Evolutionary conservation across 2,113 vertebrate genomes (phyloP).

Genomic region (Donacobius atricapilla): DNA sequence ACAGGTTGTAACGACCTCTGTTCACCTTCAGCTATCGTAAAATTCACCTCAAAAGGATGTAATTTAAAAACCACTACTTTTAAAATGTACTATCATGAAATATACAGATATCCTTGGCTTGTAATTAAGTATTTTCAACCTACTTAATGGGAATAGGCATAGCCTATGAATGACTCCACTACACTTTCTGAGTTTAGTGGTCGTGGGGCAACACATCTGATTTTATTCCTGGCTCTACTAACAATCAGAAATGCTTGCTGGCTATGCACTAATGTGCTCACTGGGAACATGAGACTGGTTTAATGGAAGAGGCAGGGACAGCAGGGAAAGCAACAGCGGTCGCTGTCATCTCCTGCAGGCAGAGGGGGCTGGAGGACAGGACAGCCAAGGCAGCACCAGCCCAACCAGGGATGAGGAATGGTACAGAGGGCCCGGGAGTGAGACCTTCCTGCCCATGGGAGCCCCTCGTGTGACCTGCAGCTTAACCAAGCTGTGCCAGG

Average conservation of each 20-base stretch:
- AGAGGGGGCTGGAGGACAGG: not conserved
- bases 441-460: rapidly evolving
- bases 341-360: rapidly evolving
- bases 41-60: not conserved
- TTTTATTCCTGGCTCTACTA: not conserved
- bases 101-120: not conserved
- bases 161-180: not conserved
- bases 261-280: rapidly evolving
- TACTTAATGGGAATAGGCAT: not conserved
- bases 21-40: not conserved
- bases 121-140: not conserved
- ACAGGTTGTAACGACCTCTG: not conserved
- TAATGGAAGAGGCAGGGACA: not conserved
- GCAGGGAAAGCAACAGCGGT: rapidly evolving
- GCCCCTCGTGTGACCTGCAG: not conserved
- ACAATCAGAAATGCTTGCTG: not conserved
- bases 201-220: rapidly evolving
- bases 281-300: rapidly evolving
- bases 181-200: not conserved
- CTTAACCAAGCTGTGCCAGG: not conserved
- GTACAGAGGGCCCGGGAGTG: not conserved
- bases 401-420: rapidly evolving
- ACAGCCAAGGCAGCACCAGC: not conserved
- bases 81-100: not conserved
- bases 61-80: not conserved